phyloP scores from a whole-genome alignment of 2,888 invertebrate genomes.

The Lordiphosa fenestrarum region DNA sequence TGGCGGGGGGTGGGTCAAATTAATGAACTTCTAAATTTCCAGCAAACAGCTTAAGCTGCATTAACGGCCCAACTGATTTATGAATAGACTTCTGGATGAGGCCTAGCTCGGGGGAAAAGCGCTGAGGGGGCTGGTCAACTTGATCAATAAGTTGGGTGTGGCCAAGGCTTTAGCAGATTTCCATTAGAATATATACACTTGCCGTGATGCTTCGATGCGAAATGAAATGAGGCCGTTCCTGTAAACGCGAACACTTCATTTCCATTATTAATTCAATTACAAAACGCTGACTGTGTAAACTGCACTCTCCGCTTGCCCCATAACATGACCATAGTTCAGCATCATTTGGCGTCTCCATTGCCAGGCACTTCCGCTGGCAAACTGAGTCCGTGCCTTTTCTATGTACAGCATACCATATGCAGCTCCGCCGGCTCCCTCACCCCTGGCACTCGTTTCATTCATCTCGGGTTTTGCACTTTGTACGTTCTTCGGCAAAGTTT shows the following conservation, averaged over 20 bases:
- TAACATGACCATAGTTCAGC: constrained; percentile 1
- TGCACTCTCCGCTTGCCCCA: background rate
- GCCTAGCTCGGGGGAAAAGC: too few relatives aligned
- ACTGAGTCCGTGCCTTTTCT: constrained; percentile 2
- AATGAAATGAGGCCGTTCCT: too few relatives aligned
- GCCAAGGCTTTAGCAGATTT: too few relatives aligned
- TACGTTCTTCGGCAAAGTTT: constrained; percentile 5
- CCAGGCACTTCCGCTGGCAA: constrained; percentile 13
- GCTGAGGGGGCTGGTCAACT: too few relatives aligned
- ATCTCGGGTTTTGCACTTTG: constrained; percentile 8
- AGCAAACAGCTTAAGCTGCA: constrained; percentile 60
- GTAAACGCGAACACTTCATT: too few relatives aligned
- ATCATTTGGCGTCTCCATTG: constrained; percentile 8
- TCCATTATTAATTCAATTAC: too few relatives aligned
- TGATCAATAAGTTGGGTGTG: too few relatives aligned
- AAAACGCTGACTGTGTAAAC: too few relatives aligned
- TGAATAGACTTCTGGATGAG: constrained; percentile 31
- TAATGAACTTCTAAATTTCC: constrained; percentile 59
- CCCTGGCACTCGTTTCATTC: constrained; percentile 5
- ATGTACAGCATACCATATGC: constrained; percentile 9
- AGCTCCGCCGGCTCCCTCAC: background rate
- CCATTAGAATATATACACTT: too few relatives aligned
- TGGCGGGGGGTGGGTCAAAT: constrained; percentile 24
- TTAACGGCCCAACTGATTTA: constrained; percentile 59
- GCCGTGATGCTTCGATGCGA: too few relatives aligned